phyloP scores from a whole-genome alignment of 2,888 invertebrate species.

The Epinotia bilunana region DNA sequence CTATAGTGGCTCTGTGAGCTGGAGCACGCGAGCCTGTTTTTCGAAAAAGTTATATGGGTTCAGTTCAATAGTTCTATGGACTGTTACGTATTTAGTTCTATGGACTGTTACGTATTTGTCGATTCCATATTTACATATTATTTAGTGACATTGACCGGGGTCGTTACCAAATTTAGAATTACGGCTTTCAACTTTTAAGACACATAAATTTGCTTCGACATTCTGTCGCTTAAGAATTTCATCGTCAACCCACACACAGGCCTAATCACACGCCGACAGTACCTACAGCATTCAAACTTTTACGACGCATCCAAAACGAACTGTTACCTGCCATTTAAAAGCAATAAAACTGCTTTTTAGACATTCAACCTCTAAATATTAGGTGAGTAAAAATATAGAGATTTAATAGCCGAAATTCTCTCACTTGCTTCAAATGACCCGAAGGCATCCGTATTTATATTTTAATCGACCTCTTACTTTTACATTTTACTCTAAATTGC shows the following conservation, averaged over 20 bases:
- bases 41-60: no score
- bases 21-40: no score
- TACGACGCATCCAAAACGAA: constrained; percentile 67
- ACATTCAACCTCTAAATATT: constrained; percentile 66
- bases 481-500: constrained; percentile 59
- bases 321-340: constrained; percentile 78
- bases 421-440: constrained; percentile 51
- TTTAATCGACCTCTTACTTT: constrained; percentile 55
- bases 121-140: neutral
- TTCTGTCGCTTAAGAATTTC: constrained; percentile 43
- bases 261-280: constrained; percentile 54
- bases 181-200: constrained; percentile 20
- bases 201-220: constrained; percentile 39
- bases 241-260: constrained; percentile 48
- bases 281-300: constrained; percentile 51
- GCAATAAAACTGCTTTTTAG: constrained; percentile 75
- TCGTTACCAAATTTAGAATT: constrained; percentile 16
- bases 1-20: no score
- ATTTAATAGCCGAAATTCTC: constrained; percentile 74
- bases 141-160: neutral
- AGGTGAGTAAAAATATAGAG: constrained; percentile 75
- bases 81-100: no score
- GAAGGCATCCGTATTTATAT: constrained; percentile 50
- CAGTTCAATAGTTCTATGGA: no score
- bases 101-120: neutral